Evolutionary conservation across 1,140 invertebrate genomes (phyloP), one percentile per base, ranked within the genome.

Genomic region (Drosophila ambigua): DNA sequence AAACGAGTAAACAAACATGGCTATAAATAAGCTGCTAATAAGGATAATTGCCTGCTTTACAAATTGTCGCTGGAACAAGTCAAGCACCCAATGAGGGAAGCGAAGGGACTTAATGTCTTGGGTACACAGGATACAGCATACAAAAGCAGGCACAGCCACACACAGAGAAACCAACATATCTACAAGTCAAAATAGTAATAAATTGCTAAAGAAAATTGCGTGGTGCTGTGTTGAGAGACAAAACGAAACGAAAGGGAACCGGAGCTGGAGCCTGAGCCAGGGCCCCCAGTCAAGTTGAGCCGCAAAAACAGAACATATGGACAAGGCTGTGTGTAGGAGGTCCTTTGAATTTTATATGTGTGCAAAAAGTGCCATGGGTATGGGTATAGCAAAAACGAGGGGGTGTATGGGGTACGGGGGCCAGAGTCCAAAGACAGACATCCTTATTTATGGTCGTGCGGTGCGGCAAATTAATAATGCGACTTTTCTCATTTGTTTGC

Each of bases 121-220:
- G 28, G 52, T 35, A 66, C 57, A 26, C 16, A 63, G 35, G 35
- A 39, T 13, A 39, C 35, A 39, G 31, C 9, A 35, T 35, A 23
- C 28, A 20, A 31, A 31, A 31, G 28, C 31, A 31, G 31, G 31
- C 31, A 2, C 53, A 13, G 20, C 13, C 68, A 44, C 26, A 53
- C 28, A 66, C 15, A 28, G 9, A 48, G 15, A 16, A 15, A 20
- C 13, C 48, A 24, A 57, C 59, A 43, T 65, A 81, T 87, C 74
- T 79, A 79, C 75, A 88, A 87, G 82, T 87, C 83, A 87, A 88
- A 87, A 82, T 87, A 87, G 82, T 79, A 87, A 87, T 88, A 88
- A 88, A 87, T 87, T 88, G 83, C 74, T 49, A 50, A 51, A 69
- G 81, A 82, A 85, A 87, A 85, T 87, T 72, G 78, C 66, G 60